phyloP scores from a whole-genome alignment of 2,888 invertebrate genomes.

The Drosophila hamatofila region DNA sequence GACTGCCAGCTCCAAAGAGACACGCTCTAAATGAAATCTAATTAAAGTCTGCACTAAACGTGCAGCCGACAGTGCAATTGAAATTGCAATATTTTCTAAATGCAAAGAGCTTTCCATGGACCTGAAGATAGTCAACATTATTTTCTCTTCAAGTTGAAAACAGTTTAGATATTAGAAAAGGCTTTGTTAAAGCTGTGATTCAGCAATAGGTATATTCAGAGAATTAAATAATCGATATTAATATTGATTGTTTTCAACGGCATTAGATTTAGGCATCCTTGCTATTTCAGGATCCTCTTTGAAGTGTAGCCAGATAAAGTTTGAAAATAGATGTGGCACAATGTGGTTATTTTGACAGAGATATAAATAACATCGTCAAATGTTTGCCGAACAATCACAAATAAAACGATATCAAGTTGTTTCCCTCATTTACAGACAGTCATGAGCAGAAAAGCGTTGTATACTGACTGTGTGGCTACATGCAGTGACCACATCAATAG shows the following conservation, averaged over 20 bases:
- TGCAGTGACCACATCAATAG: slow-evolving; percentile 29
- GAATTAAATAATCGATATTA: neutral
- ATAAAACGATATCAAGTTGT: slow-evolving; percentile 7
- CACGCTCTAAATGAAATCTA: slow-evolving; percentile 70
- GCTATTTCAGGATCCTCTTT: neutral
- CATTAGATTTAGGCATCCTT: neutral
- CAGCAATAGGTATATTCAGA: neutral
- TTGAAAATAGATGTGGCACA: neutral
- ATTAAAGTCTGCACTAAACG: slow-evolving; percentile 66
- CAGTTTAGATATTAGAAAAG: neutral
- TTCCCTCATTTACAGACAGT: slow-evolving; percentile 7
- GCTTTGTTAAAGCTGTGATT: neutral
- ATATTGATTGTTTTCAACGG: neutral
- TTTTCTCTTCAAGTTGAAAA: neutral
- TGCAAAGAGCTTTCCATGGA: slow-evolving; percentile 1
- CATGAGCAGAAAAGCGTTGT: neutral
- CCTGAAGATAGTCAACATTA: too few species aligned
- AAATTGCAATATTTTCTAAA: slow-evolving; percentile 36
- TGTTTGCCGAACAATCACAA: slow-evolving; percentile 4
- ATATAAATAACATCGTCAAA: neutral
- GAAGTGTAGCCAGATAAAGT: neutral
- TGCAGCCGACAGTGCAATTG: slow-evolving; percentile 48
- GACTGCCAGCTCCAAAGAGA: slow-evolving; percentile 21
- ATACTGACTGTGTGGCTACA: slow-evolving; percentile 7
- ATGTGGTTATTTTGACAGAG: neutral